Evolutionary conservation across 2,888 invertebrate genomes (phyloP).

Genomic region (Eucriotettix oculatus): DNA sequence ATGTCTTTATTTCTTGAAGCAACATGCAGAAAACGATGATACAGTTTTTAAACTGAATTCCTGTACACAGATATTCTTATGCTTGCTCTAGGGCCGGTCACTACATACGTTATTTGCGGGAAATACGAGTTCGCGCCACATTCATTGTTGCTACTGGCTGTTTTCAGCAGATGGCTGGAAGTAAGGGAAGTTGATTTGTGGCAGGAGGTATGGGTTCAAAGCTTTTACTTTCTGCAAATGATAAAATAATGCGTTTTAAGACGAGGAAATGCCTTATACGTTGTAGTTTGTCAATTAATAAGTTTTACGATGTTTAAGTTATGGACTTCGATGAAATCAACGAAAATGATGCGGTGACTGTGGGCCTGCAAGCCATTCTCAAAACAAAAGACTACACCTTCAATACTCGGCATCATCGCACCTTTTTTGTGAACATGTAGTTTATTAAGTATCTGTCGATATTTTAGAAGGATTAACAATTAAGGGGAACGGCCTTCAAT

Average conservation of each 20-base stretch:
- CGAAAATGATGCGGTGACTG: constrained; percentile 13
- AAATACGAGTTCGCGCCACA: constrained; percentile 16
- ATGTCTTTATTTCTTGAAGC: too few species aligned
- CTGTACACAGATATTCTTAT: not conserved
- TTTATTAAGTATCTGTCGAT: too few species aligned
- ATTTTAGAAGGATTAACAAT: too few species aligned
- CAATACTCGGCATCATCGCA: constrained; percentile 6
- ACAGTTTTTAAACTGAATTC: too few species aligned
- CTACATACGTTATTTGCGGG: constrained; percentile 15
- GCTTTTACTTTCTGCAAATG: not conserved
- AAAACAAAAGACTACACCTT: constrained; percentile 15
- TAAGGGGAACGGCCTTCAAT: too few species aligned
- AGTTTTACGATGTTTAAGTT: too few species aligned
- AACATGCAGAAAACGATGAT: too few species aligned
- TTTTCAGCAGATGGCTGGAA: constrained; percentile 14
- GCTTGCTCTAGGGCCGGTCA: constrained; percentile 10
- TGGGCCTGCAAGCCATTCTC: constrained; percentile 14
- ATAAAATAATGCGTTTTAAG: not conserved
- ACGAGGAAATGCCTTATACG: too few species aligned
- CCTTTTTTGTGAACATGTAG: constrained; percentile 10
- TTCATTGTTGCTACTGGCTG: constrained; percentile 14
- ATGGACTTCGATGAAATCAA: not conserved
- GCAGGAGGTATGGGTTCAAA: not conserved
- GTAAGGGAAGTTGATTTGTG: not conserved
- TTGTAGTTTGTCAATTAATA: too few species aligned